Evolutionary conservation across 2,113 vertebrate genomes (phyloP), one percentile per base, ranked within the genome.

Genomic region (Microtus ochrogaster): DNA sequence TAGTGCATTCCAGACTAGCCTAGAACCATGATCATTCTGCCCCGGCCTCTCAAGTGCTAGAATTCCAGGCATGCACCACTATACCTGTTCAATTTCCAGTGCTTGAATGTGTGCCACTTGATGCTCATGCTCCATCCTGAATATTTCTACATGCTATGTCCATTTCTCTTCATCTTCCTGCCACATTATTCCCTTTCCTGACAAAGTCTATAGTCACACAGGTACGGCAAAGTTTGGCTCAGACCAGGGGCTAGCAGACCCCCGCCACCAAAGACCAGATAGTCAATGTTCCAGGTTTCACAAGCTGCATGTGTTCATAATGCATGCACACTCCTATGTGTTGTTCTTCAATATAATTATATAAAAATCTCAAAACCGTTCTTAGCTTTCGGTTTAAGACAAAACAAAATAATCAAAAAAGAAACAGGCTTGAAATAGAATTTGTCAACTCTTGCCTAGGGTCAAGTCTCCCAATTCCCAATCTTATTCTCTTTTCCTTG

Each of bases 221-320:
- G 41, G 58, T 76, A 66, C 5, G 7, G 49, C 41, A 89, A 94
- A 87, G 89, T 89, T 68, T n/a, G 21, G 19, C 68, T 68, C 30
- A 81, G 61, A 91, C 76, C 10, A 68, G 36, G 28, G 44, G 36
- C 84, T 44, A n/a, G 81, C 21, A 81, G 49, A 63, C 21, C 41
- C 92, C 13, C 33, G 84, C 74, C 65, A 55, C 33, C 33, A 96
- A 94, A 52, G 39, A 79, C 17, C n/a, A 88, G 86, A 85, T 6
- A 39, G 24, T 63, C 90, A 61, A 44, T 73, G 79, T 70, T 87
- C 85, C 73, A 89, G 79, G 36, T n/a, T 93, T 94, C 92, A 73
- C 30, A 93, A 86, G 70, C n/a, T 78, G 33, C 52, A 61, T 63
- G 22, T 72, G 74, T 36, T 97, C 39, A 81, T 26, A 47, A 36